Conservation (phyloP, 2,797 vertebrate genomes). For the Molossus molossus region DNA sequence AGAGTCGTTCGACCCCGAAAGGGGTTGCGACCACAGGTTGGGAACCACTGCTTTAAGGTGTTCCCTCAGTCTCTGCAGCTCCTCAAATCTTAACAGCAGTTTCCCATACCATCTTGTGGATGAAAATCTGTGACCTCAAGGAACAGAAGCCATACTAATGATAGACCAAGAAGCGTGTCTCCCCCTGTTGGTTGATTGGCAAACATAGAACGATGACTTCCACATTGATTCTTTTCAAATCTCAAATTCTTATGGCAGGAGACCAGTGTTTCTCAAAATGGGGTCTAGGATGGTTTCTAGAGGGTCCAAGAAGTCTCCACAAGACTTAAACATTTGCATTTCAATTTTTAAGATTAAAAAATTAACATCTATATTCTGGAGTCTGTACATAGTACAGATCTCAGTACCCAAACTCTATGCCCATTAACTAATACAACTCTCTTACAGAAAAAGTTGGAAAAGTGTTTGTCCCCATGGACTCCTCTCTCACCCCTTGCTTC, state of each 20-base stretch:
- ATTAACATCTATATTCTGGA: background rate
- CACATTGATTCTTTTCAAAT: background rate
- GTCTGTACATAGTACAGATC: background rate
- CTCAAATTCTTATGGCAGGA: background rate
- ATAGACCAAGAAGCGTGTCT: constrained; percentile 23
- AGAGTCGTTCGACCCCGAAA: no score
- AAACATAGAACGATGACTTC: background rate
- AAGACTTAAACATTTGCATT: background rate
- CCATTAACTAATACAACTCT: background rate
- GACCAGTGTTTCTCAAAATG: background rate
- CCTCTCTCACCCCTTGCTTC: background rate
- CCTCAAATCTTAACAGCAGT: background rate
- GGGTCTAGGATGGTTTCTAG: background rate
- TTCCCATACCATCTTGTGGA: background rate
- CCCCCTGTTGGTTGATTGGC: constrained; percentile 61
- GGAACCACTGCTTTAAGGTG: background rate
- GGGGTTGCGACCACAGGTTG: no score
- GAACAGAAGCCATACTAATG: background rate
- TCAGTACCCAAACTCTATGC: background rate
- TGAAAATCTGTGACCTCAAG: constrained; percentile 2
- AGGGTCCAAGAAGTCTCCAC: background rate
- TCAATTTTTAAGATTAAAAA: constrained; percentile 42
- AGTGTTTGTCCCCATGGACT: background rate
- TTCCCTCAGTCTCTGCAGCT: background rate
- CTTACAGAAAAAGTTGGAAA: background rate